phyloP scores from a whole-genome alignment of 2,113 vertebrate species.

The Nipponia nippon region DNA sequence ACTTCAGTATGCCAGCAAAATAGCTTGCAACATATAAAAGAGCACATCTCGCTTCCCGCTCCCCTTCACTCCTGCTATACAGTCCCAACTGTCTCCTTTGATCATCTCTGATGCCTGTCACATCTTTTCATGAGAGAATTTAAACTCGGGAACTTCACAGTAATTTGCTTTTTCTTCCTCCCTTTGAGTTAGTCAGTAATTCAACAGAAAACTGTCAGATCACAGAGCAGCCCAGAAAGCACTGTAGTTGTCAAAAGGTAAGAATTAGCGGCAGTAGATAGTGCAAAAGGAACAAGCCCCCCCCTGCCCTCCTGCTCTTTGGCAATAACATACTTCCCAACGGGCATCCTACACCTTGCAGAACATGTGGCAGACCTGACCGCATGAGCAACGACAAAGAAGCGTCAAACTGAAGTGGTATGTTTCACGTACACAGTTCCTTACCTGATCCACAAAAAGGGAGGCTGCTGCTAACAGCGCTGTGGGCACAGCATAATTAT shows the following conservation, averaged over 20 bases:
- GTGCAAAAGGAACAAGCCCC: not conserved
- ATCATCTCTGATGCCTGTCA: not conserved
- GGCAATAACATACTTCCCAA: not conserved
- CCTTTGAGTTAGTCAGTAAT: not conserved
- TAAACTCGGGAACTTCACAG: not conserved
- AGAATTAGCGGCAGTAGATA: not conserved
- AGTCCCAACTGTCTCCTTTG: not conserved
- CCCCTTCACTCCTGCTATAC: not conserved
- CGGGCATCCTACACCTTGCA: not conserved
- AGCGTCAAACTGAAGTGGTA: rapidly evolving
- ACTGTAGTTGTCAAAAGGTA: not conserved
- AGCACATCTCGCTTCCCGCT: not conserved
- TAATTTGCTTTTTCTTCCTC: not conserved
- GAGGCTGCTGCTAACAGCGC: not conserved
- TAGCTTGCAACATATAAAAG: not conserved
- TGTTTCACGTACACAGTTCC: not conserved
- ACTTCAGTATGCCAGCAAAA: not conserved
- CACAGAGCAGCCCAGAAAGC: not conserved
- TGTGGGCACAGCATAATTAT: too few relatives aligned
- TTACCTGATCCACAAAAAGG: not conserved
- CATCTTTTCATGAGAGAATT: not conserved
- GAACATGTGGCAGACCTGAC: rapidly evolving
- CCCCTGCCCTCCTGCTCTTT: not conserved
- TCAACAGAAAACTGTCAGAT: not conserved
- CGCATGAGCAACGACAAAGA: too few relatives aligned